A percentile compares a stretch with the other conserved stretches of the same genome.
Conservation (phyloP, 2,888 invertebrate species). For the Trilocha varians region DNA sequence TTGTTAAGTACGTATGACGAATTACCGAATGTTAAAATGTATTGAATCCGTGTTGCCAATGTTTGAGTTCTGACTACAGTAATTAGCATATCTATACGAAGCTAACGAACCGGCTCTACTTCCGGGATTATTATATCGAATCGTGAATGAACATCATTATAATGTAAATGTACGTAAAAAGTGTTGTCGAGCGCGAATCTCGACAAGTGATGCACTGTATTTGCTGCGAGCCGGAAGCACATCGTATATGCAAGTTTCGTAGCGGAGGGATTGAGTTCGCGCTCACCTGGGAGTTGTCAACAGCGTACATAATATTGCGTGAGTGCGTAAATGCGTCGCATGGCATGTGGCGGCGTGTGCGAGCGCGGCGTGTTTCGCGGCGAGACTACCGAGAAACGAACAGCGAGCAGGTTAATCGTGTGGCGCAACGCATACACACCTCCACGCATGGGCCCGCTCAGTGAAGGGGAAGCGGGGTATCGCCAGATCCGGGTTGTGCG, state of each 20-base stretch:
- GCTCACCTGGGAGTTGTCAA: conserved; percentile 69
- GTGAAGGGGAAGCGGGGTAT: conserved; percentile 71
- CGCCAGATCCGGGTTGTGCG: conserved; percentile 68
- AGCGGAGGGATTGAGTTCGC: conserved; percentile 31
- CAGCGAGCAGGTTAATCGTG: conserved; percentile 16
- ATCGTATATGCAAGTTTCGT: conserved; percentile 20
- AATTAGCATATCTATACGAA: conserved; percentile 65
- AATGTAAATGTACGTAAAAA: conserved; percentile 40
- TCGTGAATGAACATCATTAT: conserved; percentile 59
- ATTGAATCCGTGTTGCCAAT: neutral
- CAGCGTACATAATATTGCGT: conserved; percentile 66
- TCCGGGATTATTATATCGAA: conserved; percentile 64
- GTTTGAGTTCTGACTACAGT: conserved; percentile 41
- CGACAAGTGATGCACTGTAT: conserved; percentile 19
- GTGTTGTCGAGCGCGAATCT: conserved; percentile 32
- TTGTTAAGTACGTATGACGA: neutral
- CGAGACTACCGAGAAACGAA: conserved; percentile 38
- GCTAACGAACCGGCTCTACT: conserved; percentile 66
- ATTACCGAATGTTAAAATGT: neutral
- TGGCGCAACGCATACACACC: conserved; percentile 42
- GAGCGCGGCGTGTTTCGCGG: conserved; percentile 56
- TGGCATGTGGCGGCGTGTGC: conserved; percentile 45
- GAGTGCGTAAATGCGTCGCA: conserved; percentile 43
- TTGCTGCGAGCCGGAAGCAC: conserved; percentile 17
- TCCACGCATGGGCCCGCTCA: conserved; percentile 52